Conservation (phyloP, 2,888 invertebrate species). For the Pteria penguin region DNA sequence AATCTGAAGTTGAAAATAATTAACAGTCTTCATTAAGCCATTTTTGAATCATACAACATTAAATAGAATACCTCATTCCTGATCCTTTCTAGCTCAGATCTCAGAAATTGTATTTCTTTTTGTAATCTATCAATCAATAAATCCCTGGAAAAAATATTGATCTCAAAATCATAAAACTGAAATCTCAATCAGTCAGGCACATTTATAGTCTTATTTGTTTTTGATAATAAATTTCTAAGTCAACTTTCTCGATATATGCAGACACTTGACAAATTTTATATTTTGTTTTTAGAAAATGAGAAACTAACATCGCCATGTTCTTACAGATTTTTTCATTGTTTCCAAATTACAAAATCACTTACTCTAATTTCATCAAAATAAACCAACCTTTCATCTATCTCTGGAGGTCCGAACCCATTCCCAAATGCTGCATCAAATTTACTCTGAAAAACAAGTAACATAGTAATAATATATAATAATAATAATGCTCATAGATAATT, state of each 20-base stretch:
- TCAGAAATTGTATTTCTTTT: conserved; percentile 80
- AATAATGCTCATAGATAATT: not conserved
- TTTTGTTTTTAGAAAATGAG: too few relatives aligned
- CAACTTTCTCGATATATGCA: too few relatives aligned
- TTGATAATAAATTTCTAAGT: too few relatives aligned
- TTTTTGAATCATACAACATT: too few relatives aligned
- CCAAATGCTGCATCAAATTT: conserved; percentile 71
- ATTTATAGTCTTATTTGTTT: too few relatives aligned
- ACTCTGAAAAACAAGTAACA: conserved; percentile 57
- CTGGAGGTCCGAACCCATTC: conserved; percentile 62
- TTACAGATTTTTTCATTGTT: too few relatives aligned
- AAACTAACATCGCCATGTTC: too few relatives aligned
- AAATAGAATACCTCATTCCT: conserved; percentile 82
- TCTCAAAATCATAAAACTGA: not conserved
- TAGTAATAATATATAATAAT: too few relatives aligned
- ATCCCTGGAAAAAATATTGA: conserved; percentile 62
- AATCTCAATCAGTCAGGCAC: not conserved
- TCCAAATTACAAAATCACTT: too few relatives aligned
- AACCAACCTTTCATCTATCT: conserved; percentile 77
- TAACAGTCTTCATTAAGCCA: too few relatives aligned
- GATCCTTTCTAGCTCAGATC: conserved; percentile 87
- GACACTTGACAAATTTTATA: too few relatives aligned
- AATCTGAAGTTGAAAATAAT: too few relatives aligned
- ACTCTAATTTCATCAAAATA: not conserved
- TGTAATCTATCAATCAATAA: conserved; percentile 87